phyloP scores from a whole-genome alignment of 1,140 invertebrate genomes.

The Hycleus phaleratus region DNA sequence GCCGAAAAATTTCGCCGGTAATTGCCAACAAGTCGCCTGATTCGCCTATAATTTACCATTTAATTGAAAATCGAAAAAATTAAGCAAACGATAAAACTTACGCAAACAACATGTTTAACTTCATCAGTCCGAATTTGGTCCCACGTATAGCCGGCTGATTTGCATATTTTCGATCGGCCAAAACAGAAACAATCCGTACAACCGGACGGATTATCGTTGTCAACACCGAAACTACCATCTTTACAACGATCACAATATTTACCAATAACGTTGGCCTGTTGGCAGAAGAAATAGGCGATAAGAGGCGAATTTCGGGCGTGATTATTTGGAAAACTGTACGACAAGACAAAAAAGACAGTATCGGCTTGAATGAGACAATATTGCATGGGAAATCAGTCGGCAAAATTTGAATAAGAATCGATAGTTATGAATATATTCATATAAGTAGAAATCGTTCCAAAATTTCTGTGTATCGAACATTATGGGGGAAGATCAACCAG shows the following conservation, averaged over 20 bases:
- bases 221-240: constrained; percentile 74
- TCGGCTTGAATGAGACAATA: background rate
- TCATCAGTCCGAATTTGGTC: constrained; percentile 35
- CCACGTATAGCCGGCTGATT: constrained; percentile 69
- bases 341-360: too few species aligned
- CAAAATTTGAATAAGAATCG: background rate
- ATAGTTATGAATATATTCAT: background rate
- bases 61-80: background rate
- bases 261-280: constrained; percentile 68
- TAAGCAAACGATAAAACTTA: constrained; percentile 4
- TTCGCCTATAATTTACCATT: background rate
- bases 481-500: too few species aligned
- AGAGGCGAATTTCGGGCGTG: background rate
- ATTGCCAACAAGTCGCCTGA: background rate
- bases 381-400: background rate
- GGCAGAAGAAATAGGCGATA: constrained; percentile 15
- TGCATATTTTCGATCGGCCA: constrained; percentile 66
- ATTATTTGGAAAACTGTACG: too few species aligned
- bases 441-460: background rate
- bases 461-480: background rate
- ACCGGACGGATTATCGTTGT: constrained; percentile 61
- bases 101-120: constrained; percentile 8
- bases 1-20: constrained; percentile 72
- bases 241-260: constrained; percentile 77
- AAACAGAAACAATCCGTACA: constrained; percentile 90